A percentile compares a stretch with the other conserved stretches of the same genome.
Evolutionary conservation across 1,140 invertebrate species (phyloP).

Genomic region (Dendroctonus valens): DNA sequence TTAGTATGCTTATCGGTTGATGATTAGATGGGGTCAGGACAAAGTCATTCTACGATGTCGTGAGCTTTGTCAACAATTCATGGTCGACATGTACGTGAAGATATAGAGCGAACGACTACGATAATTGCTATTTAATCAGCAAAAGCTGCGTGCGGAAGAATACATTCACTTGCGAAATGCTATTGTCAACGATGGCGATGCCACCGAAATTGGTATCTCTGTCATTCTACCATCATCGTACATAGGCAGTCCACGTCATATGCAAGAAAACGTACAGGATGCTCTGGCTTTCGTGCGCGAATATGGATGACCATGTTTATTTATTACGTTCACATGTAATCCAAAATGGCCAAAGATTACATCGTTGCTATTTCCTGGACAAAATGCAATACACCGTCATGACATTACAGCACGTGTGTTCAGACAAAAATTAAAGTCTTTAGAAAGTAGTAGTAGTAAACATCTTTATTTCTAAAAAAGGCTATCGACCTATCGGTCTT

Average conservation of each 20-base stretch:
- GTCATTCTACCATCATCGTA: constrained; percentile 52
- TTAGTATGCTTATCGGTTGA: constrained; percentile 50
- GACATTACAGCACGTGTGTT: no score
- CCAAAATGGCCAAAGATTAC: background rate
- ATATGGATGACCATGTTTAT: constrained; percentile 6
- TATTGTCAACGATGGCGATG: constrained; percentile 35
- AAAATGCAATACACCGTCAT: no score
- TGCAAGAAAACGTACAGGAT: constrained; percentile 53
- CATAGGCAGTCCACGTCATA: constrained; percentile 50
- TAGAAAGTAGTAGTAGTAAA: no score
- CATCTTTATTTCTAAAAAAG: no score
- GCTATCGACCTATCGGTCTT: no score
- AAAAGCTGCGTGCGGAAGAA: constrained; percentile 47
- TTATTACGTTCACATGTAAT: constrained; percentile 18
- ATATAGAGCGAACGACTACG: constrained; percentile 52
- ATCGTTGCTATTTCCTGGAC: background rate
- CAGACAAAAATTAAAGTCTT: no score
- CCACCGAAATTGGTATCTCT: constrained; percentile 38
- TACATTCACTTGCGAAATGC: constrained; percentile 44
- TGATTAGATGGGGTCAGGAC: constrained; percentile 47
- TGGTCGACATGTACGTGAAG: constrained; percentile 55
- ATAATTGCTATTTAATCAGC: constrained; percentile 52
- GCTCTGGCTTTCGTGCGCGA: constrained; percentile 26
- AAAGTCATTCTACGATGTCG: constrained; percentile 39
- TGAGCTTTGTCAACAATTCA: constrained; percentile 50